phyloP scores from a whole-genome alignment of 2,888 invertebrate species.

The Trachelus iudaicus region DNA sequence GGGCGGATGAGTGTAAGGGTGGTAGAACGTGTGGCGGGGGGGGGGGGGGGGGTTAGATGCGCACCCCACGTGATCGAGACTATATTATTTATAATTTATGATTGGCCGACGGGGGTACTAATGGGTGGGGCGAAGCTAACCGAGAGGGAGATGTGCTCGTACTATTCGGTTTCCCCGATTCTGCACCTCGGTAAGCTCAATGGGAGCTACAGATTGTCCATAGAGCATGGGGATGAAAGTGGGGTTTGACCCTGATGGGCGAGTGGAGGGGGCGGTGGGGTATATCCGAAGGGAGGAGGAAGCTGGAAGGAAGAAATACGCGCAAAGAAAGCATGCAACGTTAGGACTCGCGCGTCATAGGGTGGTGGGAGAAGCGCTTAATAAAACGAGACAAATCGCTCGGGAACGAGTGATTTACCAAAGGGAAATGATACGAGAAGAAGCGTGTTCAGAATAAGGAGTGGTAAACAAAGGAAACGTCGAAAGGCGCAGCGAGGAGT shows the following conservation, averaged over 20 bases:
- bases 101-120: slow-evolving; percentile 22
- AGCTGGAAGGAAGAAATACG: neutral
- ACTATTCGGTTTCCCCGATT: neutral
- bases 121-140: neutral
- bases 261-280: neutral
- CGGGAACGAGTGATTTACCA: neutral
- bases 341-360: neutral
- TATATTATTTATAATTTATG: slow-evolving; percentile 38
- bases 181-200: neutral
- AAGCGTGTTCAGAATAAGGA: neutral
- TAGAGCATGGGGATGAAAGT: neutral
- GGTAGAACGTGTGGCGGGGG: neutral
- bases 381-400: neutral
- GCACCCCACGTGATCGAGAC: slow-evolving; percentile 5
- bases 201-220: neutral
- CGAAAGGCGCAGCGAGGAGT: neutral
- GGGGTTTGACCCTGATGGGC: neutral
- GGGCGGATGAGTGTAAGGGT: neutral
- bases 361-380: neutral
- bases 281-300: neutral
- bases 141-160: neutral
- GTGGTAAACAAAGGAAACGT: neutral
- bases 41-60: neutral
- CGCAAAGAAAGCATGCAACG: neutral
- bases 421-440: neutral